Conservation (phyloP, 1,140 invertebrate genomes). For the Choristoneura fumiferana region DNA sequence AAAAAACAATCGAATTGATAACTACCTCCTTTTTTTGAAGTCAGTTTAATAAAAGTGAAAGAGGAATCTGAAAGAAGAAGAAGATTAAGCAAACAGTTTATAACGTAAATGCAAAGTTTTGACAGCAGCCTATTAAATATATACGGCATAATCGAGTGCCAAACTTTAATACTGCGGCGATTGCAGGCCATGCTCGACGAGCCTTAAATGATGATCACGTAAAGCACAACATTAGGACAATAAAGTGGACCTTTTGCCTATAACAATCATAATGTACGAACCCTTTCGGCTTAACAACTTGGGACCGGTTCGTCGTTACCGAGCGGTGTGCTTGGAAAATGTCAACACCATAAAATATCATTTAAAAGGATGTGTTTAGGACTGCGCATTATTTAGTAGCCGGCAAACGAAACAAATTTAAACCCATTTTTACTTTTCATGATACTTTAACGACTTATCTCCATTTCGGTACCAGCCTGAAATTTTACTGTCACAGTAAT, state of each 20-base stretch:
- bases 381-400: conserved; percentile 25
- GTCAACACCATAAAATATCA: conserved; percentile 48
- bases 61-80: no score
- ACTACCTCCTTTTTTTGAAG: no score
- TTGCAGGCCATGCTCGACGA: conserved; percentile 30
- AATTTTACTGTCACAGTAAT: conserved; percentile 10
- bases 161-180: conserved; percentile 30
- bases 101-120: no score
- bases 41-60: no score
- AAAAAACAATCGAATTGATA: no score
- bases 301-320: conserved; percentile 39
- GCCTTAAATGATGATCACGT: conserved; percentile 53
- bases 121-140: no score
- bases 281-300: conserved; percentile 63
- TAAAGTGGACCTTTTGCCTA: conserved; percentile 58
- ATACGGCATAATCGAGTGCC: conserved; percentile 4
- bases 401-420: conserved; percentile 11
- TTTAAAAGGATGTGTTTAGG: conserved; percentile 35
- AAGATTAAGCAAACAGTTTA: no score
- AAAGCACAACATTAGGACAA: conserved; percentile 61
- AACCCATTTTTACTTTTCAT: conserved; percentile 9
- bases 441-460: conserved; percentile 10
- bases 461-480: not conserved
- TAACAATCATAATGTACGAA: conserved; percentile 61
- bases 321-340: conserved; percentile 35